Evolutionary conservation across 1,140 invertebrate species (phyloP).

Genomic region (Drosophila guanche): DNA sequence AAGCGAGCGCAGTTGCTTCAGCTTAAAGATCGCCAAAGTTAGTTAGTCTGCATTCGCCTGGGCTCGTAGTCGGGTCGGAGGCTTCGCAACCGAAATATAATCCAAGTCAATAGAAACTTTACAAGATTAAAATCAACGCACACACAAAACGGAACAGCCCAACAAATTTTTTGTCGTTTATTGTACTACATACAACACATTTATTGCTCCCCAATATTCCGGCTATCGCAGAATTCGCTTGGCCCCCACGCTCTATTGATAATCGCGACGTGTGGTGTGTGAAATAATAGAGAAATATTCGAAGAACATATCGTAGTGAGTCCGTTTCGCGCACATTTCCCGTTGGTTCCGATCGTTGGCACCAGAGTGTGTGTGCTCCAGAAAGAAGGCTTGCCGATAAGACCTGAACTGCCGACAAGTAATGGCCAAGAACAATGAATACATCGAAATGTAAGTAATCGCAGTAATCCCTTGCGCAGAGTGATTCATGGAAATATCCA

Average conservation of each 20-base stretch:
- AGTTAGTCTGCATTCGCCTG: slow-evolving; percentile 76
- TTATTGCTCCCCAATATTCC: slow-evolving; percentile 24
- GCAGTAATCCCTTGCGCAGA: not conserved
- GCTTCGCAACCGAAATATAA: slow-evolving; percentile 8
- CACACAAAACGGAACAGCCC: slow-evolving; percentile 27
- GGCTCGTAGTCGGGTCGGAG: slow-evolving; percentile 64
- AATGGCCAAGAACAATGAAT: slow-evolving; percentile 61
- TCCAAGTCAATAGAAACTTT: not conserved
- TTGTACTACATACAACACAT: slow-evolving; percentile 12
- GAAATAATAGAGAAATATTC: slow-evolving; percentile 3
- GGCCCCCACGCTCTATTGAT: slow-evolving; percentile 11
- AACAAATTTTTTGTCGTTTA: slow-evolving; percentile 8
- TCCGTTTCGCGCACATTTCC: slow-evolving; percentile 11
- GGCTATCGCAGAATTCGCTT: slow-evolving; percentile 36
- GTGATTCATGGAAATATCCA: slow-evolving; percentile 22
- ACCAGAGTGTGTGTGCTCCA: not conserved
- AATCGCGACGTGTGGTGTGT: slow-evolving; percentile 32
- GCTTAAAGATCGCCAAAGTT: slow-evolving; percentile 71
- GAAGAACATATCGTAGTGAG: slow-evolving; percentile 10
- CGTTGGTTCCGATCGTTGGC: slow-evolving; percentile 30
- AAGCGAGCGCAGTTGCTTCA: slow-evolving; percentile 65
- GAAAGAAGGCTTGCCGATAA: slow-evolving; percentile 26
- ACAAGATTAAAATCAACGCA: slow-evolving; percentile 25
- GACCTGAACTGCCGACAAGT: slow-evolving; percentile 18
- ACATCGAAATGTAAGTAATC: slow-evolving; percentile 63